phyloP scores from a whole-genome alignment of 2,797 vertebrate species.

The Platyrinchus mystaceus region DNA sequence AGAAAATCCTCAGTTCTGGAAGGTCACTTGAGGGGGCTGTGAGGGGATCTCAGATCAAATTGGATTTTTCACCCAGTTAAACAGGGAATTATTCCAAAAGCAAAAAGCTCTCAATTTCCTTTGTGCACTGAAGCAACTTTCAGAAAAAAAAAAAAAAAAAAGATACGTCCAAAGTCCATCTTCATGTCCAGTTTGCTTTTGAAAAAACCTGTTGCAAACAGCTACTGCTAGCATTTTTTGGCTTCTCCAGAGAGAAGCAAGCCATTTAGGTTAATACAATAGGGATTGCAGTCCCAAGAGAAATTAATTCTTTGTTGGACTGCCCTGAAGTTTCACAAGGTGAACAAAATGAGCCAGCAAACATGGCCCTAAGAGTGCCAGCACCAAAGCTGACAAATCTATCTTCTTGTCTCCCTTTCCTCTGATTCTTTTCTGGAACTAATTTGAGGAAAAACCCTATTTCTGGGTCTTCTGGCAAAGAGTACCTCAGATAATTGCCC shows the following conservation, averaged over 20 bases:
- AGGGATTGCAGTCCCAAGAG: neutral
- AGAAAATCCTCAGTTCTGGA: neutral
- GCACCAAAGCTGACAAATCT: slow-evolving; percentile 54
- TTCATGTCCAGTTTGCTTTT: neutral
- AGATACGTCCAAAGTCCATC: neutral
- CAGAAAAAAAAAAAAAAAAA: neutral
- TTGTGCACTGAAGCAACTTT: neutral
- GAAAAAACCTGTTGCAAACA: neutral
- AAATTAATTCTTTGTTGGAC: neutral
- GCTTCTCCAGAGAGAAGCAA: neutral
- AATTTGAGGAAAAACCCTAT: slow-evolving; percentile 16
- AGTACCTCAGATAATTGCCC: slow-evolving; percentile 40
- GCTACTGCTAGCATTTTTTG: neutral
- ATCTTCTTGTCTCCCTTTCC: slow-evolving; percentile 36
- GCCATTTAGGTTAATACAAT: neutral
- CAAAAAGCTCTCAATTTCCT: neutral
- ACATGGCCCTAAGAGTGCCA: neutral
- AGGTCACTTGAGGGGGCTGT: neutral
- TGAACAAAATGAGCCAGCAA: slow-evolving; percentile 37
- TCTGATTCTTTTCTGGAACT: slow-evolving; percentile 41
- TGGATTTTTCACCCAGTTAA: neutral
- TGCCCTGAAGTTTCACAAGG: slow-evolving; percentile 4
- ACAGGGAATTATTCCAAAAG: neutral
- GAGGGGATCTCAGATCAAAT: neutral
- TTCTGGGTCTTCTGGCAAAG: slow-evolving; percentile 51